phyloP scores from a whole-genome alignment of 2,888 invertebrate genomes.

The Papilio demoleus region DNA sequence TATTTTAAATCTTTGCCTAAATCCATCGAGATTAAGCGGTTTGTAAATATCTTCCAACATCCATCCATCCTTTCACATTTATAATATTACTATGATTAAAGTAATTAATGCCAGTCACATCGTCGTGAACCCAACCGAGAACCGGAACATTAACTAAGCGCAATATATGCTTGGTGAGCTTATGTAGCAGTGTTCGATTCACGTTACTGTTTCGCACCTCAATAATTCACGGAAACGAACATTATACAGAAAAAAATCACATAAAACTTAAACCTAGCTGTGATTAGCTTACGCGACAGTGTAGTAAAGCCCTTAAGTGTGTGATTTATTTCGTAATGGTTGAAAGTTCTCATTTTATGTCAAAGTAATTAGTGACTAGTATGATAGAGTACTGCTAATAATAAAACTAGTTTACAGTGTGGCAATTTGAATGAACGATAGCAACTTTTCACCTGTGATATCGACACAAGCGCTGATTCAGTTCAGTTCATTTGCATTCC shows the following conservation, averaged over 20 bases:
- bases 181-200: neutral
- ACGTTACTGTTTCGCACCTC: neutral
- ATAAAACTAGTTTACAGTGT: neutral
- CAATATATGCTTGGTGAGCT: neutral
- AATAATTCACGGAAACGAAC: neutral
- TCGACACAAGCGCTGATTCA: neutral
- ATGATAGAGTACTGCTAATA: neutral
- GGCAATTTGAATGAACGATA: constrained; percentile 27
- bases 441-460: constrained; percentile 16
- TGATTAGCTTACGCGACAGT: neutral
- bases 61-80: too few species aligned
- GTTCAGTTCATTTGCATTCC: constrained; percentile 7
- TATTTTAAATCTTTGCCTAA: too few species aligned
- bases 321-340: neutral
- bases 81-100: neutral
- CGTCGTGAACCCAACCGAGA: too few species aligned
- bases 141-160: neutral
- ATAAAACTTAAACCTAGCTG: neutral
- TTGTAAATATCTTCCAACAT: too few species aligned
- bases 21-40: too few species aligned
- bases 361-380: neutral
- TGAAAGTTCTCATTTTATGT: neutral
- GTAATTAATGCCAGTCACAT: neutral
- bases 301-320: neutral
- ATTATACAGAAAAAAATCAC: too few species aligned